A percentile compares a stretch with the other conserved stretches of the same genome.
phyloP scores from a whole-genome alignment of 2,797 vertebrate genomes.

The Coluber constrictor region DNA sequence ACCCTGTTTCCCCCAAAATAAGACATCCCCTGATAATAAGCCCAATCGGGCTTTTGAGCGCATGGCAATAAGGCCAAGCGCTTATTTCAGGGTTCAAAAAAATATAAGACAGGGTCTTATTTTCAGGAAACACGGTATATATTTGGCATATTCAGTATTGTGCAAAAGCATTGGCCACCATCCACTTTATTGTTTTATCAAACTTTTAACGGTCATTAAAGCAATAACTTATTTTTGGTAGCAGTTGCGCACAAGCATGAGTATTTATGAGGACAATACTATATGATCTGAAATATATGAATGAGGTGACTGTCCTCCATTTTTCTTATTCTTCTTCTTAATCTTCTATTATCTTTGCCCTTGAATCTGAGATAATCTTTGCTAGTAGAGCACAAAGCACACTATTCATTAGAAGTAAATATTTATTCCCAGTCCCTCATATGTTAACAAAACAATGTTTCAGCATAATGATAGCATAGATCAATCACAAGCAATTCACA shows the following conservation, averaged over 20 bases:
- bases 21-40: no score
- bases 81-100: no score
- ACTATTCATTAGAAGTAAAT: neutral
- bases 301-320: neutral
- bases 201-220: neutral
- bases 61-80: no score
- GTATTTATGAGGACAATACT: neutral
- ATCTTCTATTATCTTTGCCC: neutral
- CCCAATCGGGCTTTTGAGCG: no score
- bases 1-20: no score
- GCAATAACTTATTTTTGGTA: neutral
- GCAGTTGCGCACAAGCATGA: no score
- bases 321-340: no score
- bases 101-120: no score
- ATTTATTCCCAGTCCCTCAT: neutral
- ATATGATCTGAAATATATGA: neutral
- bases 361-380: neutral
- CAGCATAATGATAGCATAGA: neutral
- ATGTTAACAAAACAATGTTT: neutral
- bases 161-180: neutral
- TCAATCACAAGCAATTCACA: neutral
- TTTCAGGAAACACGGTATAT: no score
- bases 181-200: neutral
- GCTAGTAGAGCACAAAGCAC: neutral
- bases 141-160: neutral